Conservation (phyloP, 2,888 invertebrate genomes). For the Chouioia cunea region DNA sequence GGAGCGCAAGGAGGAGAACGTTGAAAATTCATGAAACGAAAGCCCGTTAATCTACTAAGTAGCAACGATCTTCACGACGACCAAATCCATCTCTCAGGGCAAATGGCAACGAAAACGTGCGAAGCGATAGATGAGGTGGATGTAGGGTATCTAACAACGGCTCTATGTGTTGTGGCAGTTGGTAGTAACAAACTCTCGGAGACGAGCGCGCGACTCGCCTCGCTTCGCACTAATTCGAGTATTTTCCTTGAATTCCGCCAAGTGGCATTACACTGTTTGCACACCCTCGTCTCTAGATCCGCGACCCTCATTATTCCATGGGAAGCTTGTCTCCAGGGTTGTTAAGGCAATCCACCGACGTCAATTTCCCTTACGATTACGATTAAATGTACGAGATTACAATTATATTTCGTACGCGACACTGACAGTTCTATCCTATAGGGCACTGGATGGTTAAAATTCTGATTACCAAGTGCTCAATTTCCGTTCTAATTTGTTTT, state of each 20-base stretch:
- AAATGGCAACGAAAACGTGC: slow-evolving; percentile 8
- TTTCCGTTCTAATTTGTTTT: no score
- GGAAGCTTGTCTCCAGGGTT: slow-evolving; percentile 54
- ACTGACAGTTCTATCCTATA: no score
- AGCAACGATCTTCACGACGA: no score
- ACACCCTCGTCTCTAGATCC: slow-evolving; percentile 58
- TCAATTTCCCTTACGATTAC: slow-evolving; percentile 56
- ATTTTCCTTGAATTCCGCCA: slow-evolving; percentile 57
- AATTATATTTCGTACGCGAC: no score
- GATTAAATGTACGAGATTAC: slow-evolving; percentile 49
- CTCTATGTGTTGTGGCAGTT: background rate
- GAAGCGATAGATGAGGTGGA: slow-evolving; percentile 11
- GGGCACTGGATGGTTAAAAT: no score
- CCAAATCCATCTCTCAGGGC: no score
- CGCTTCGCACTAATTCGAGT: slow-evolving; percentile 57
- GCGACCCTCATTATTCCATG: slow-evolving; percentile 59
- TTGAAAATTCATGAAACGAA: no score
- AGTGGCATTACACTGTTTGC: slow-evolving; percentile 60
- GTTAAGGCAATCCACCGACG: slow-evolving; percentile 56
- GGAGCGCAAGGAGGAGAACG: background rate
- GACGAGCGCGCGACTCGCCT: background rate
- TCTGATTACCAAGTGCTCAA: no score
- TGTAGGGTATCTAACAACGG: background rate
- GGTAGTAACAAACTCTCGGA: background rate
- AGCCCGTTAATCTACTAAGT: no score